These are phyloP conservation scores for Aspidiotus destructor DNA, from an alignment of 2,888 invertebrate species.

Conservation along the genomic window DNA sequence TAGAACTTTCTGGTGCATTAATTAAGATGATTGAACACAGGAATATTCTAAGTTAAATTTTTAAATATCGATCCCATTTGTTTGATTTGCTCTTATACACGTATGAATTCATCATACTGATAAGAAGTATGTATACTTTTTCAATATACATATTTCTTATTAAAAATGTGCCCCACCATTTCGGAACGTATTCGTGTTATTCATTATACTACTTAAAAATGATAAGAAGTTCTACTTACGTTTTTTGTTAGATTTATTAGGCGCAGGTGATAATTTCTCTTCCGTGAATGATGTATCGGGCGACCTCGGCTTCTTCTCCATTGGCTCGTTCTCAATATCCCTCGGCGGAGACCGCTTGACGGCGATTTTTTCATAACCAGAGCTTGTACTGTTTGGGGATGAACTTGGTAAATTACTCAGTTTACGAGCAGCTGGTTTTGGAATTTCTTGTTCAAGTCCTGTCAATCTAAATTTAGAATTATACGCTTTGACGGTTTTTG, in stretches of 20 bases:
- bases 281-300: slow-evolving; percentile 31
- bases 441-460: slow-evolving; percentile 79
- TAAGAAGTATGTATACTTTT: too few relatives aligned
- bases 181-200: too few relatives aligned
- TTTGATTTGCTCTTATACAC: too few relatives aligned
- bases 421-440: slow-evolving; percentile 49
- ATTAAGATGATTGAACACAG: too few relatives aligned
- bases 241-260: slow-evolving; percentile 67
- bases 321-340: slow-evolving; percentile 24
- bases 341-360: slow-evolving; percentile 34
- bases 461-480: slow-evolving; percentile 86
- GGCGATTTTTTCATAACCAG: slow-evolving; percentile 28
- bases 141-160: too few relatives aligned
- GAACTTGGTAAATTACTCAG: neutral
- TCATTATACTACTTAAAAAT: neutral
- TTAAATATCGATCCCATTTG: too few relatives aligned
- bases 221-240: slow-evolving; percentile 54
- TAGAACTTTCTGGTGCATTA: neutral
- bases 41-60: too few relatives aligned
- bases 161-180: too few relatives aligned
- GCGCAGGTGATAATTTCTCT: slow-evolving; percentile 55
- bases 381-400: neutral
- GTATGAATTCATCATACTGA: neutral
- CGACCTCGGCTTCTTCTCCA: slow-evolving; percentile 65
- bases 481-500: slow-evolving; percentile 85